Evolutionary conservation across 2,888 invertebrate species (phyloP).

Genomic region (Eueremaeus valkanovi): DNA sequence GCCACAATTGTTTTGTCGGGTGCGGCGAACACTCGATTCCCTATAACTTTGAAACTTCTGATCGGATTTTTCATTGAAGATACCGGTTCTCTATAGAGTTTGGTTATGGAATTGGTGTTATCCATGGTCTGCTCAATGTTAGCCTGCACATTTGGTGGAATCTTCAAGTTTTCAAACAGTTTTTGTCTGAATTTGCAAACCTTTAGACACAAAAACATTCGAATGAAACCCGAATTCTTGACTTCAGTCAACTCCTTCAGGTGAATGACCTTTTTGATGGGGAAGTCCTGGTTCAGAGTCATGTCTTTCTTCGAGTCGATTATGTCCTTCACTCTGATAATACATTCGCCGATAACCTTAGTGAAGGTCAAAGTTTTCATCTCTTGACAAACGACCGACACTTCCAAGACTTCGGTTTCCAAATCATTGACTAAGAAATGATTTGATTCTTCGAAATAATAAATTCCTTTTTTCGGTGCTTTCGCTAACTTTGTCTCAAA

Average conservation of each 20-base stretch:
- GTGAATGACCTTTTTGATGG: not conserved
- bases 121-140: not conserved
- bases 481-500: not conserved
- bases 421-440: not conserved
- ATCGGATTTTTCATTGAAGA: not conserved
- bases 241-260: not conserved
- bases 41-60: not conserved
- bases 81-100: conserved; percentile 7
- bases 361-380: not conserved
- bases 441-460: conserved; percentile 12
- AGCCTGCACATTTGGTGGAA: not conserved
- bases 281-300: conserved; percentile 4
- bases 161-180: conserved; percentile 12
- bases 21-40: not conserved
- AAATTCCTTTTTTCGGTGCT: not conserved
- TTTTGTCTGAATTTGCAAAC: conserved; percentile 13
- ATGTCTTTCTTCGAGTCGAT: not conserved
- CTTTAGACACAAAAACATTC: not conserved
- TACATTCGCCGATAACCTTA: not conserved
- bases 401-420: not conserved
- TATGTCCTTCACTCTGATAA: not conserved
- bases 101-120: not conserved
- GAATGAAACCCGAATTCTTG: not conserved
- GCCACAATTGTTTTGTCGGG: not conserved
- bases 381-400: conserved; percentile 3